phyloP scores from a whole-genome alignment of 2,797 vertebrate genomes.

The Adrianichthys oophorus region DNA sequence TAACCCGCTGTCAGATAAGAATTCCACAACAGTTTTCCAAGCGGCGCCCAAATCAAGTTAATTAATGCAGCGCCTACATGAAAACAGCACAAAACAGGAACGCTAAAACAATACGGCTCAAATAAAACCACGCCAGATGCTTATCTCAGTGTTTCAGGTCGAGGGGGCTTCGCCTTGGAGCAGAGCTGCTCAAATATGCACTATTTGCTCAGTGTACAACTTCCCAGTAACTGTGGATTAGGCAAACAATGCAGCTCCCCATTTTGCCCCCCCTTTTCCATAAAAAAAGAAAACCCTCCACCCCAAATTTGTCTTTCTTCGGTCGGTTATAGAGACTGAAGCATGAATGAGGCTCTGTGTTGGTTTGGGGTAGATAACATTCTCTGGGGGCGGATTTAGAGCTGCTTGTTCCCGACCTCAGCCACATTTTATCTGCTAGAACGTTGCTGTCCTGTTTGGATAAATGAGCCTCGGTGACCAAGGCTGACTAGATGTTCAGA shows the following conservation, averaged over 20 bases:
- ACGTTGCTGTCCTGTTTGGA: conserved; percentile 44
- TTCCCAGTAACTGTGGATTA: conserved; percentile 81
- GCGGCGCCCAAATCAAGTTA: conserved; percentile 7
- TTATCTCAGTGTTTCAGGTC: conserved; percentile 75
- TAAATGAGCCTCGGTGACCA: conserved; percentile 29
- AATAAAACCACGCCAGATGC: conserved; percentile 57
- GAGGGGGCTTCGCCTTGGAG: conserved; percentile 71
- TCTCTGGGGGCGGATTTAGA: conserved; percentile 55
- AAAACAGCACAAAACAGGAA: conserved; percentile 28
- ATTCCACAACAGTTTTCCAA: conserved; percentile 19
- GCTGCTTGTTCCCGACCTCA: conserved; percentile 38
- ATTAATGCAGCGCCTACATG: conserved; percentile 5
- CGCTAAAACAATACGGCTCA: conserved; percentile 52
- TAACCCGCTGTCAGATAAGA: conserved; percentile 22
- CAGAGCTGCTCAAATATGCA: conserved; percentile 75
- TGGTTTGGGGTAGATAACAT: conserved; percentile 71
- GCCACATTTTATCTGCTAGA: conserved; percentile 44
- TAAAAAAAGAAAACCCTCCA: conserved; percentile 58
- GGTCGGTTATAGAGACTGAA: conserved; percentile 74
- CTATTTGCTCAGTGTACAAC: conserved; percentile 80
- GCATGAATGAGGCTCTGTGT: conserved; percentile 77
- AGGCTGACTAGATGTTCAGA: not conserved
- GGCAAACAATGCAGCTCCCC: conserved; percentile 75
- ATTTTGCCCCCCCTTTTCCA: conserved; percentile 53
- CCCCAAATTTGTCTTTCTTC: conserved; percentile 79